Evolutionary conservation across 2,797 vertebrate species (phyloP).

Genomic region (Notolepis coatsorum): DNA sequence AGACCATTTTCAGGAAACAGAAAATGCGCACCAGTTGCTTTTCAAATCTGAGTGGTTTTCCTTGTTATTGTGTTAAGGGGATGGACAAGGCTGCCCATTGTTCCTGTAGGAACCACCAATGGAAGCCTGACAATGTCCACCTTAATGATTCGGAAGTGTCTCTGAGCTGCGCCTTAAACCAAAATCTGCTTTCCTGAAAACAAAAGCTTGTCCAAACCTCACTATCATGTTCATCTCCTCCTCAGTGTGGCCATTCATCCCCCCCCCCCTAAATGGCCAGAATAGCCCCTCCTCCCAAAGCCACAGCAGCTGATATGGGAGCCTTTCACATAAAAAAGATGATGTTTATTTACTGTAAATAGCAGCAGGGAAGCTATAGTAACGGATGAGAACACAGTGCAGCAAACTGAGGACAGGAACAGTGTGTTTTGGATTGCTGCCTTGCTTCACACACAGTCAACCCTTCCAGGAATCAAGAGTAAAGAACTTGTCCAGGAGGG

Average conservation of each 20-base stretch:
- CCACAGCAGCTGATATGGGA: constrained; percentile 5
- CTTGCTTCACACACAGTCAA: constrained; percentile 49
- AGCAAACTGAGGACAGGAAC: constrained; percentile 69
- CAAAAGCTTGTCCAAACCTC: constrained; percentile 35
- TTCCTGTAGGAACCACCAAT: constrained; percentile 37
- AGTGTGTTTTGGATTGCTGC: constrained; percentile 61
- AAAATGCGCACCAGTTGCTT: constrained; percentile 26
- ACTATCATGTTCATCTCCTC: constrained; percentile 18
- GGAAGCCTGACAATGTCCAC: constrained; percentile 30
- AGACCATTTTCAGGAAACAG: constrained; percentile 40
- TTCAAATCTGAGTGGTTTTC: constrained; percentile 27
- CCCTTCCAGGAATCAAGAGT: constrained; percentile 60
- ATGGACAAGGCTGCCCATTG: constrained; percentile 48
- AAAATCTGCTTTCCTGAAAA: constrained; percentile 42
- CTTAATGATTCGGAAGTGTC: constrained; percentile 34
- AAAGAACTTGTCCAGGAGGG: constrained; percentile 48
- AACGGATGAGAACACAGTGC: constrained; percentile 66
- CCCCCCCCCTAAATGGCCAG: constrained; percentile 19
- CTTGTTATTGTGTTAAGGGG: constrained; percentile 38
- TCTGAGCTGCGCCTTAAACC: constrained; percentile 33
- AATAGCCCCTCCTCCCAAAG: constrained; percentile 29
- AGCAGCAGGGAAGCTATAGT: constrained; percentile 61
- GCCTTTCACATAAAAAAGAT: constrained; percentile 43
- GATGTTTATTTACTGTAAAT: constrained; percentile 73
- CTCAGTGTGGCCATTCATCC: constrained; percentile 17